A percentile compares a stretch with the other conserved stretches of the same genome.
Conservation (phyloP, 1,140 invertebrate species). For the Catajapyx aquilonaris region DNA sequence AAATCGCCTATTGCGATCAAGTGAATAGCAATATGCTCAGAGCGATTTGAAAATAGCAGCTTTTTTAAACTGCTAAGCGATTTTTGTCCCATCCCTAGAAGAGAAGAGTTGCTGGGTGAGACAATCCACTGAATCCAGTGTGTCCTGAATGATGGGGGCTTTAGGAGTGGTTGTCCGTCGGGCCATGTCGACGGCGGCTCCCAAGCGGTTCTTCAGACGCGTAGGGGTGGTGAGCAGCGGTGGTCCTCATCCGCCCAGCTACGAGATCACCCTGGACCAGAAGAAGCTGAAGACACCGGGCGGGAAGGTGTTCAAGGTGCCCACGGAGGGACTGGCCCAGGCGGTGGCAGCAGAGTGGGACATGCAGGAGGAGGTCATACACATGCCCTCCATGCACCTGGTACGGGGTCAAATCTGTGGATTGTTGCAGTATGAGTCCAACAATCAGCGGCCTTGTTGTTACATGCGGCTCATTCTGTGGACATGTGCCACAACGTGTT, state of each 20-base stretch:
- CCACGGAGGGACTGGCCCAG: slow-evolving; percentile 69
- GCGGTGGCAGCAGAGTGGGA: slow-evolving; percentile 84
- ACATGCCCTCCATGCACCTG: slow-evolving; percentile 68
- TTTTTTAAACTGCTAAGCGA: too few species aligned
- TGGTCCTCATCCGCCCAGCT: too few species aligned
- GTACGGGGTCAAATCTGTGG: slow-evolving; percentile 33
- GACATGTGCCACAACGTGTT: background rate
- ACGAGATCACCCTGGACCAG: slow-evolving; percentile 59
- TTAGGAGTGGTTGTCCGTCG: too few species aligned
- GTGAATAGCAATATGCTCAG: too few species aligned
- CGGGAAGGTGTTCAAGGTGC: slow-evolving; percentile 50
- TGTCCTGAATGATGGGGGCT: too few species aligned
- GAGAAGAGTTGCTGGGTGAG: too few species aligned
- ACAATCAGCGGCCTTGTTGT: background rate
- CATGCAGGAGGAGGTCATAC: slow-evolving; percentile 54
- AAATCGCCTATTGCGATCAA: too few species aligned
- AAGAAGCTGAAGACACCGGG: slow-evolving; percentile 71
- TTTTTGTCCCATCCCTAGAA: too few species aligned
- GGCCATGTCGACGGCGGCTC: too few species aligned
- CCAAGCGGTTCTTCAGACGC: slow-evolving; percentile 46
- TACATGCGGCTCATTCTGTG: background rate
- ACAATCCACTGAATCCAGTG: too few species aligned
- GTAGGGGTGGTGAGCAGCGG: slow-evolving; percentile 37
- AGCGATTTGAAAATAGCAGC: too few species aligned
- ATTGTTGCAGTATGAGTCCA: background rate